These are phyloP conservation scores for Chondrilla cf. caribensis DNA, from an alignment of 37 sponge, comb jelly and placozoan genomes.

Conservation along the genomic window DNA sequence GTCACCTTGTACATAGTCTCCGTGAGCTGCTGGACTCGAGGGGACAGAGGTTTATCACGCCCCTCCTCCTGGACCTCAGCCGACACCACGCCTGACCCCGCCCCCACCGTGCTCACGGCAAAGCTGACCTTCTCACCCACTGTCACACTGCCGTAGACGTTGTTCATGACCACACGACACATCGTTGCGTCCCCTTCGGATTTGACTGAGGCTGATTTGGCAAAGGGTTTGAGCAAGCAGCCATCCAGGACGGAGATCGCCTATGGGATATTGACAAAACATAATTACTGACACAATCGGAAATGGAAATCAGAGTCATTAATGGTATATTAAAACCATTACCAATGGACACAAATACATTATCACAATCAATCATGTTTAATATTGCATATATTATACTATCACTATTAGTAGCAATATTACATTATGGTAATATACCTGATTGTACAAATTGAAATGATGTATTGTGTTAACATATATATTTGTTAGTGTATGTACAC, in stretches of 20 bases:
- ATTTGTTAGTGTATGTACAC: too few relatives aligned
- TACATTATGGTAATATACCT: too few relatives aligned
- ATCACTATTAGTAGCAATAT: too few relatives aligned
- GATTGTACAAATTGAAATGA: too few relatives aligned
- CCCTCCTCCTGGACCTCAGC: neutral
- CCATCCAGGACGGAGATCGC: neutral
- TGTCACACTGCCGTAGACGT: neutral
- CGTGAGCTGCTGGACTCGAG: neutral
- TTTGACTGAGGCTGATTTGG: too few relatives aligned
- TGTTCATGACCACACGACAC: constrained; percentile 23
- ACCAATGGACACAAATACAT: too few relatives aligned
- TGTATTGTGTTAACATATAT: too few relatives aligned
- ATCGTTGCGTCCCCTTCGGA: neutral
- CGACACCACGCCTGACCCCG: neutral
- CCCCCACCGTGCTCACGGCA: constrained; percentile 5
- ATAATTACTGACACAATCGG: too few relatives aligned
- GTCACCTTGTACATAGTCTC: neutral
- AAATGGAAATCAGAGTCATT: too few relatives aligned
- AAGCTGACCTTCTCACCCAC: constrained; percentile 1
- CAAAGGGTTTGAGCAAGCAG: neutral
- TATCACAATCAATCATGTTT: too few relatives aligned
- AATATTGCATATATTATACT: too few relatives aligned
- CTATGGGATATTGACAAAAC: neutral
- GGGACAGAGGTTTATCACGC: neutral
- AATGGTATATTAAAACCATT: too few relatives aligned